Evolutionary conservation across 2,113 vertebrate genomes (phyloP).

Genomic region (Eurystomus gularis): DNA sequence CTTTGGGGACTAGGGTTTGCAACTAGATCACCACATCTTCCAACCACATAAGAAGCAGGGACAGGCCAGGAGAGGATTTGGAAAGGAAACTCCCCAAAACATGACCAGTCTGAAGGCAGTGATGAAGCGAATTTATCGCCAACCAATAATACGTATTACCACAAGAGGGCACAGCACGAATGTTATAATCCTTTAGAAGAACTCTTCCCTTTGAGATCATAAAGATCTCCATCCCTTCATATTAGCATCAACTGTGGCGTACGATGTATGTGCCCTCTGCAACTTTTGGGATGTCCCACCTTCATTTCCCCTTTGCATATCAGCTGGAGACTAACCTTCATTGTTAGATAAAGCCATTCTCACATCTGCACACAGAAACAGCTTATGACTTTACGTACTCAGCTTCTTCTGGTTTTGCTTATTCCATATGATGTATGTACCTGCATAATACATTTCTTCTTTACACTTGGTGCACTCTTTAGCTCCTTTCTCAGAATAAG

Average conservation of each 20-base stretch:
- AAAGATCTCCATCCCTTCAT: neutral
- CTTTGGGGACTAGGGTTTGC: neutral
- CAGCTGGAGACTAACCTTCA: neutral
- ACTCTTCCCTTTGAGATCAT: accelerated
- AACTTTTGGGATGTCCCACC: neutral
- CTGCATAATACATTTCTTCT: conserved; percentile 84
- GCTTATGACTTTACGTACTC: neutral
- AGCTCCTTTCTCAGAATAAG: conserved; percentile 88
- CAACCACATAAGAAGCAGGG: neutral
- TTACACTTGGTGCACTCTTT: conserved; percentile 87
- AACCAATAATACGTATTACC: neutral
- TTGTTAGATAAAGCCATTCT: neutral
- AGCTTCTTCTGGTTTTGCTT: neutral
- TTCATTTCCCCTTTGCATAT: neutral
- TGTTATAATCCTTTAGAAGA: neutral
- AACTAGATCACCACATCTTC: neutral
- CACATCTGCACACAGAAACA: neutral
- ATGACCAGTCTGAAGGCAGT: neutral
- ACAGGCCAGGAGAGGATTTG: neutral
- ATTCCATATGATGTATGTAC: conserved; percentile 56
- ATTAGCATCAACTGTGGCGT: neutral
- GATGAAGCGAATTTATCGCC: neutral
- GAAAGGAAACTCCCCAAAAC: neutral
- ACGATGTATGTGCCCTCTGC: neutral
- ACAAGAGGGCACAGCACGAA: neutral